Base-by-base conservation (phyloP, 2,888 invertebrate genomes). In the Oegoconia quadripuncta region DNA sequence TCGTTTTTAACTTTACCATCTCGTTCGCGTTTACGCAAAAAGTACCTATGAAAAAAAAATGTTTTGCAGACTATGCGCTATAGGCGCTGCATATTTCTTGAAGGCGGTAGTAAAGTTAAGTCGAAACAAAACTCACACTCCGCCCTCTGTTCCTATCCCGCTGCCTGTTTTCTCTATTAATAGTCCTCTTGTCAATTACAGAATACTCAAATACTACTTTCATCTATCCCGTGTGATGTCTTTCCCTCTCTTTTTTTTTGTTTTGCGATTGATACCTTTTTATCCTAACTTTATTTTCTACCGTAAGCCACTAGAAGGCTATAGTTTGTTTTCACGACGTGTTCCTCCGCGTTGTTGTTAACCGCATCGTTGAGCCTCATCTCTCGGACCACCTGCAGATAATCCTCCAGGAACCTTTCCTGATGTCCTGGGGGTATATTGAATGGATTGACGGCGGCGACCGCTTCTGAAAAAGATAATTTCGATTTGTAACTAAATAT, bases 381-480 rank as follows among this genome's bases (percentile, higher is more conserved):
- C 31, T 80, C 77, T 1, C 77, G 61, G 7, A 89, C 70, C 48
- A 89, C 88, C 1, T 75, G 69, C 4, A 91, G 57, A 39, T 91
- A 89, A 52, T 93, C 93, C 13, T 89, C 76, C n/a, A 91, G 73
- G 61, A 91, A 94, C 5, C 90, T 88, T 2, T 90, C 88, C 26
- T 89, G 89, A 13, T 90, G 60, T 1, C 88, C 67, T 1, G 75
- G 62, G 0, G 93, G 91, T 33, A 94, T 90, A 39, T 91, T 61
- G 59, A 93, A 94, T 0, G 94, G 94, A 61, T 92, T 93, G 3
- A 94, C 90, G 0, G 94, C 93, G 43, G 86, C 78, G 0, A 91
- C 84, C 28, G 93, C 91, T 57, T 90, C 93, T 92, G 73, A 9
- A 39, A 35, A 14, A 23, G 11, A n/a, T 25, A 38, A 23, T 16